These are phyloP conservation scores for Lasioglossum marginatum DNA, from an alignment of 2,888 invertebrate genomes.

Conservation along the genomic window DNA sequence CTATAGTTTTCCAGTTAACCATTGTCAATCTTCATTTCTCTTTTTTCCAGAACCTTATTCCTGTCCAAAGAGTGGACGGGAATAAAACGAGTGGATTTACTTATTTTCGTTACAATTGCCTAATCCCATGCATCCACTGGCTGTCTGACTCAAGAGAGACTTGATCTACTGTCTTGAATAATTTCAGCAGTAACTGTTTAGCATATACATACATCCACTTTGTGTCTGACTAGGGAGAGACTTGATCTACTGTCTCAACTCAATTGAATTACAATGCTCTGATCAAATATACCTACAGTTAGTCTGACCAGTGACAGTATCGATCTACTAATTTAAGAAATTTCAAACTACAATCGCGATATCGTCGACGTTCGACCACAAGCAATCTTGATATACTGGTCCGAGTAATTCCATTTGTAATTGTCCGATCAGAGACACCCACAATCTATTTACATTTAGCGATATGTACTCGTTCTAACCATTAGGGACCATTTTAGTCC, in stretches of 20 bases:
- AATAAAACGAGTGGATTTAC: neutral
- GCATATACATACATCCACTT: neutral
- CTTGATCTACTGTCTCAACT: neutral
- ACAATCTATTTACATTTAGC: neutral
- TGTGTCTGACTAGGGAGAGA: neutral
- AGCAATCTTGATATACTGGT: neutral
- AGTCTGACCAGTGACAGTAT: neutral
- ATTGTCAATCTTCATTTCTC: neutral
- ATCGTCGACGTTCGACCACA: neutral
- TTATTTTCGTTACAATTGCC: neutral
- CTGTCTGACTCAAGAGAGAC: neutral
- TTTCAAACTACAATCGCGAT: neutral
- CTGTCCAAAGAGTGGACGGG: too few species aligned
- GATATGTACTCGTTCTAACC: neutral
- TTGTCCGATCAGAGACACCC: too few species aligned
- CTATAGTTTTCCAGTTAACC: too few species aligned
- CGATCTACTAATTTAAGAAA: neutral
- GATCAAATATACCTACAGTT: neutral
- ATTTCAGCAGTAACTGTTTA: neutral
- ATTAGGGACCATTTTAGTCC: slow-evolving; percentile 3
- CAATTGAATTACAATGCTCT: neutral
- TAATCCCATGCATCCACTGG: neutral
- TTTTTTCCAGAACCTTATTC: neutral
- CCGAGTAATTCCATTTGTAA: neutral
- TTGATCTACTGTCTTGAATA: neutral